phyloP scores from a whole-genome alignment of 2,797 vertebrate genomes.

The Malacoctenus gilli region DNA sequence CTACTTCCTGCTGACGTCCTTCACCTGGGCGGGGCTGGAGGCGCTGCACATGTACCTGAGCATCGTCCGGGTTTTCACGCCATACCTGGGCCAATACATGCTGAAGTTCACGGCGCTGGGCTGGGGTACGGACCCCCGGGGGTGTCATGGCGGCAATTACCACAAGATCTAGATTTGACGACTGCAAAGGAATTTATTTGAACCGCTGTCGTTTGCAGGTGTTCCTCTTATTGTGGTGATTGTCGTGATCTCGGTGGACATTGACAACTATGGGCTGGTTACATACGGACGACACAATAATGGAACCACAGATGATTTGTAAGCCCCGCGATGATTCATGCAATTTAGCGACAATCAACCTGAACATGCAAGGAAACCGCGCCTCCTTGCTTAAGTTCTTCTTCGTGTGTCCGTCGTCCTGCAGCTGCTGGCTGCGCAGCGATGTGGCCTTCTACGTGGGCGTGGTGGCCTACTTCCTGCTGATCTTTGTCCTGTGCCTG shows the following conservation, averaged over 20 bases:
- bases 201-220: slow-evolving; percentile 73
- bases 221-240: slow-evolving; percentile 87
- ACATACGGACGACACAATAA: slow-evolving; percentile 82
- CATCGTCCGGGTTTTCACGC: slow-evolving; percentile 94
- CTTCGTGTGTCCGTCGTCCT: background rate
- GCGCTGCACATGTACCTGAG: slow-evolving; percentile 97
- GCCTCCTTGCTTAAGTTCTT: too few relatives aligned
- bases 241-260: slow-evolving; percentile 85
- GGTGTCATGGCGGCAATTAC: too few relatives aligned
- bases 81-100: slow-evolving; percentile 92
- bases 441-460: slow-evolving; percentile 87
- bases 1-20: slow-evolving; percentile 94
- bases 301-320: slow-evolving; percentile 88
- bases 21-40: slow-evolving; percentile 97
- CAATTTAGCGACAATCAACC: too few relatives aligned
- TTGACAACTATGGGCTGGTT: slow-evolving; percentile 87
- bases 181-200: background rate
- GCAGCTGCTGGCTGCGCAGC: slow-evolving; percentile 92
- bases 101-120: slow-evolving; percentile 91
- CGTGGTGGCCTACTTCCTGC: slow-evolving; percentile 91
- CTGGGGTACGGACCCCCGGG: slow-evolving; percentile 85
- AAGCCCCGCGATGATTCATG: too few relatives aligned
- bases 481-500: slow-evolving; percentile 87
- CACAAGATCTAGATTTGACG: too few relatives aligned
- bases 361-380: too few relatives aligned